Conservation (phyloP, 2,888 invertebrate species). For the Timandra comae region DNA sequence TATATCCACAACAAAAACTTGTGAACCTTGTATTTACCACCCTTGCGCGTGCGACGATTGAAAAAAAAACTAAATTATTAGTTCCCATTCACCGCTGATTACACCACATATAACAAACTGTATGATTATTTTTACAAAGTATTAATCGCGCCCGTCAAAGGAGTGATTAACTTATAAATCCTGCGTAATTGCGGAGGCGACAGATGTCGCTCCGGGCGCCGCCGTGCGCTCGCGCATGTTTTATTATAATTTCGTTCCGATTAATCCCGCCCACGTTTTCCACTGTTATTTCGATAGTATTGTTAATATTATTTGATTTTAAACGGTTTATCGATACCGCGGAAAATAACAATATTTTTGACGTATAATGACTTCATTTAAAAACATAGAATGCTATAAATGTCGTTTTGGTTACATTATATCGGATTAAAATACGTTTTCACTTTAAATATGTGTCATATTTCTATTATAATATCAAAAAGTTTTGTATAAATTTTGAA, state of each 20-base stretch:
- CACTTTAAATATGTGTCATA: too few relatives aligned
- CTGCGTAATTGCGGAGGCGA: constrained; percentile 42
- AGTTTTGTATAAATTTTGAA: too few relatives aligned
- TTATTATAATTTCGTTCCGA: constrained; percentile 38
- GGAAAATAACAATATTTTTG: constrained; percentile 17
- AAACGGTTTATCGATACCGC: constrained; percentile 17
- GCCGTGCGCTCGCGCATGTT: constrained; percentile 43
- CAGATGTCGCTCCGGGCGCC: constrained; percentile 54
- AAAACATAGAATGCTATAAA: constrained; percentile 8
- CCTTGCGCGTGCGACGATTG: constrained; percentile 36
- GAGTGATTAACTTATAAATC: constrained; percentile 50
- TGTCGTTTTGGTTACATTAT: too few relatives aligned
- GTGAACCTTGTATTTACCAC: constrained; percentile 32
- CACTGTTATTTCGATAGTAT: constrained; percentile 26
- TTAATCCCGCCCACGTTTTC: constrained; percentile 39
- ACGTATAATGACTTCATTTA: constrained; percentile 20
- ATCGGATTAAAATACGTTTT: too few relatives aligned
- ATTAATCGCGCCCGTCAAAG: constrained; percentile 41
- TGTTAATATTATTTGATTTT: constrained; percentile 23
- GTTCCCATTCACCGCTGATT: constrained; percentile 40
- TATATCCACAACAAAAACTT: constrained; percentile 66
- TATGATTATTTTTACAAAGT: constrained; percentile 47
- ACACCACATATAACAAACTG: constrained; percentile 36
- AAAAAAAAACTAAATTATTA: constrained; percentile 42
- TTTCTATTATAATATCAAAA: too few relatives aligned